Base-by-base conservation (phyloP, 2,888 invertebrate species). In the Falcaria lacertinaria region DNA sequence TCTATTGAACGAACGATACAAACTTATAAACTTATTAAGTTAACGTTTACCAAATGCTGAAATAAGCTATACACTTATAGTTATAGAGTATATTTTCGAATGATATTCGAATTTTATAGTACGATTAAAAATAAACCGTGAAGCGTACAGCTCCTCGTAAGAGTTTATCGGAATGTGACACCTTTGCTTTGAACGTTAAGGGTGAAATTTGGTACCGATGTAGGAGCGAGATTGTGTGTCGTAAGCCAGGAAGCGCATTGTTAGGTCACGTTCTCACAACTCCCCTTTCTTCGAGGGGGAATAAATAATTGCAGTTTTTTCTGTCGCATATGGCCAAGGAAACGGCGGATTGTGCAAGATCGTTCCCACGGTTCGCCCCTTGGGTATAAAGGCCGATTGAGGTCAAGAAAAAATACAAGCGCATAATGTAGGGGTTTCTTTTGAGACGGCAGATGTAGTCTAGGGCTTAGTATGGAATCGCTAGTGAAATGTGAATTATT, bases 261-360 rank as follows among this genome's bases (percentile, higher is more conserved):
- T 89, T 86, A 78, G 89, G 88, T 86, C 89, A 89, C 89, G 89
- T 88, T 88, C 89, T 83, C 88, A 88, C 88, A 86, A 80, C 86
- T 86, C 87, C 86, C 85, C 86, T 82, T 88, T 88, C 85, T 87
- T 86, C 76, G 81, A 82, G 84, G 87, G 85, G 85, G 87, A 86
- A 87, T 86, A 86, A 86, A 87, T 88, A 87, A 89, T 88, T 89
- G 89, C 87, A 88, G 85, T 89, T 89, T 89, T 89, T 89, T 88
- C 85, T 84, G 87, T 85, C 88, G 82, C 89, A 89, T 87, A 88
- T 89, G 89, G 88, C 87, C 77, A 83, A 88, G 86, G 84, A 87
- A 85, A 78, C 80, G 79, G 70, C 67, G 83, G 80, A 80, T 86
- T 84, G 83, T 77, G 83, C 81, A 85, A 80, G 78, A 80, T 75